phyloP scores from a whole-genome alignment of 2,888 invertebrate species.

The Pollenia amentaria region DNA sequence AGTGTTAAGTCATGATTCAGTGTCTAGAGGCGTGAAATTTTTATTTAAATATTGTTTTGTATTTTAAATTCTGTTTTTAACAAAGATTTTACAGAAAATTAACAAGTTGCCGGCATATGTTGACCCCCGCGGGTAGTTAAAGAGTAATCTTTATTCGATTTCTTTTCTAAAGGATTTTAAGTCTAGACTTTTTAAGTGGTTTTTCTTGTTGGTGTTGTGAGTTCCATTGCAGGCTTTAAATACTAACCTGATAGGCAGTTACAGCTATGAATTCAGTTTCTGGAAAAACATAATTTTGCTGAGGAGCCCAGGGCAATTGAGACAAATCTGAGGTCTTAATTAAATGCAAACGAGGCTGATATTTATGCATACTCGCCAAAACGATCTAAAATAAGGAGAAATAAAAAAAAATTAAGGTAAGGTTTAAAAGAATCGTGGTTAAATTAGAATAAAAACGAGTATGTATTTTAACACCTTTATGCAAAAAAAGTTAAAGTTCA shows the following conservation, averaged over 20 bases:
- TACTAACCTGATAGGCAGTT: conserved; percentile 95
- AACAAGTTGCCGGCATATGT: conserved; percentile 33
- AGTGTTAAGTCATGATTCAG: conserved; percentile 45
- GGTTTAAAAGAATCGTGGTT: background rate
- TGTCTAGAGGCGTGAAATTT: conserved; percentile 74
- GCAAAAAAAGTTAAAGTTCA: too few species aligned
- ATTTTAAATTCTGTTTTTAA: background rate
- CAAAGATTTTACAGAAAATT: background rate
- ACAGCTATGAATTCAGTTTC: conserved; percentile 98
- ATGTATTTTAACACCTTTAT: too few species aligned
- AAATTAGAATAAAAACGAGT: too few species aligned
- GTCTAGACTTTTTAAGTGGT: conserved; percentile 71
- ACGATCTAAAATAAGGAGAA: conserved; percentile 88
- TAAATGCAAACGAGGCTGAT: conserved; percentile 94
- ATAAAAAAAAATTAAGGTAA: background rate
- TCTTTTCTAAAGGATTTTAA: conserved; percentile 37
- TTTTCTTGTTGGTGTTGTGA: conserved; percentile 28
- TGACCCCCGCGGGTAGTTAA: conserved; percentile 49
- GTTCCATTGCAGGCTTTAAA: conserved; percentile 41
- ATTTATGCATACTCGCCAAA: conserved; percentile 98
- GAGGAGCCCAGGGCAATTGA: conserved; percentile 89
- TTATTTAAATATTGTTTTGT: conserved; percentile 75
- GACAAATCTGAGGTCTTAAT: conserved; percentile 91
- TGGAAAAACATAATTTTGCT: conserved; percentile 88
- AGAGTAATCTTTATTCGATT: conserved; percentile 18